Base-by-base conservation (phyloP, 2,888 invertebrate species). In the Drosophila rubida region DNA sequence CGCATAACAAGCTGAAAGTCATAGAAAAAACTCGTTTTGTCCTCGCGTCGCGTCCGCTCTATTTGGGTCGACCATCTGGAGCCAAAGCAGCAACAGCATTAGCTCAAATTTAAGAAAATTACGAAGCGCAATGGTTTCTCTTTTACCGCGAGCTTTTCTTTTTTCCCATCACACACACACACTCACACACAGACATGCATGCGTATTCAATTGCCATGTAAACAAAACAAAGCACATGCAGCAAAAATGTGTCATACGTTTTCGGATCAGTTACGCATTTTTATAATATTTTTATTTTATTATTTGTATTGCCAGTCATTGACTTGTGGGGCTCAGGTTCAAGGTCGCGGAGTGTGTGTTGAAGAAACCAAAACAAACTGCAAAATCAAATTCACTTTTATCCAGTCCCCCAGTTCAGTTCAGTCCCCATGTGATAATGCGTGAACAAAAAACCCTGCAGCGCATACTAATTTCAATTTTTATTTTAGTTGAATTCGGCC, bases 251-350 rank as follows among this genome's bases (percentile, higher is more conserved):
- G 71, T 60, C 71, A 76, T 53, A n/a, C 25, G n/a, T 23, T 27
- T 4, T 4, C 39, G 41, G 42, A 71, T 57, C 68, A 73, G 60
- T 61, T 54, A 53, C 53, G 46, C 44, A 46, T 30, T 13, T 41
- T 48, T 41, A 30, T 48, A 22, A 7, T 48, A 22, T 32, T n/a
- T 19, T 59, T 55, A 46, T 32, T 30, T 45, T 37, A 64, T 54
- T 55, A 7, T 42, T 68, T 66, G 58, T 59, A 69, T 50, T 51
- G 54, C 27, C 63, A 79, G 80, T 83, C 78, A 80, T 86, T 83
- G 87, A 88, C 84, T 86, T 68, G n/a, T 11, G 11, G 11, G n/a
- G 32, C 65, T 85, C 84, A 85, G 80, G 84, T 88, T 85, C 84
- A 85, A 85, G 84, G 84, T 76, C 88, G 68, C 25, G 19, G 19